Evolutionary conservation across 2,797 vertebrate genomes (phyloP), one percentile per base, ranked within the genome.

Genomic region (Spinus pinus): DNA sequence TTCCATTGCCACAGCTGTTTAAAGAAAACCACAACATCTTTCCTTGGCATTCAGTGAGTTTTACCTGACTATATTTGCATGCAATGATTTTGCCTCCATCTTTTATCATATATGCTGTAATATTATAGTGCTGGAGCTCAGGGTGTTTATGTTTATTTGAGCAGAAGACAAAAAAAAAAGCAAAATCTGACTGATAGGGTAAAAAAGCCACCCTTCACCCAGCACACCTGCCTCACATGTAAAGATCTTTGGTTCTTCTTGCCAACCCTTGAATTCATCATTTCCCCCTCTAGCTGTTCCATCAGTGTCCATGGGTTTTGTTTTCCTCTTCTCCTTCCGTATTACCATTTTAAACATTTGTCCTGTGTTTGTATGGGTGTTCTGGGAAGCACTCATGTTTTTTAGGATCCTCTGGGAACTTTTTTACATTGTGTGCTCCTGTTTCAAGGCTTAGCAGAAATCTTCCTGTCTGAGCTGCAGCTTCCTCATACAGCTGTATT

Each of bases 211-310:
- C 3, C 5, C 9, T 71, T 61, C 3, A 23, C 57, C 6, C 21
- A 33, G 12, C 6, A 28, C 1, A 4, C 4, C 16, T 54, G 9
- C 41, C 4, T 41, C 41, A 41, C 41, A 1, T 13, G 4, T 44
- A 22, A 70, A 60, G 37, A 47, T 4, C 3, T 25, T 62, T 21
- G 1, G 0, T 14, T 58, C 2, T 30, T 86, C 54, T 81, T 81
- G 28, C 13, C 10, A 53, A 8, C 2, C 2, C 3, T 79, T 74
- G 28, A 50, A 64, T 42, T 66, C 14, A n/a, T n/a, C 0, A 11
- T 46, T 46, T 82, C 25, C 10, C 9, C 5, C 23, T 64, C 27
- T 53, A 57, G 7, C 15, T 82, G 4, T 78, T 70, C 74, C 21
- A 18, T 66, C 28, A 4, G 4, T 62, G 23, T 35, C 62, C 41